Base-by-base conservation (phyloP, 2,797 vertebrate species). In the Microhierax caerulescens region DNA sequence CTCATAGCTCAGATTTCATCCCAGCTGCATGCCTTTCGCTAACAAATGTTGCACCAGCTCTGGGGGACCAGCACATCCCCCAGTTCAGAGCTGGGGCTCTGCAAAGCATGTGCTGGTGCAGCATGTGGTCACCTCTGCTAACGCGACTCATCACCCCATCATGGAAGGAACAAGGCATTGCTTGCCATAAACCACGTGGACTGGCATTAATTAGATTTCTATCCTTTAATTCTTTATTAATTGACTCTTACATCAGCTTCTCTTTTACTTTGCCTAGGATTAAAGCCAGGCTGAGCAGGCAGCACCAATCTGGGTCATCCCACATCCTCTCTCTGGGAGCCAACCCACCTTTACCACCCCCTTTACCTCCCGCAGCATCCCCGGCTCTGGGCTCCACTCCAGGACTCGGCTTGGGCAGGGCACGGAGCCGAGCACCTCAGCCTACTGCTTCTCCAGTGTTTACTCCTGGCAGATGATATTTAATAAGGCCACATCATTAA, bases 161-260 rank as follows among this genome's bases (percentile, higher is more conserved):
- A 7, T 0, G 0, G 36, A 77, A 4, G 0, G 1, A 85, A 37
- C 67, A 61, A 79, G 80, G 8, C 10, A 3, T 25, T 90, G 85
- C 75, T 96, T 95, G 75, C 85, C 77, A 81, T 48, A 88, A 85
- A 75, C 53, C 77, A 22, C 2, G 0, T 41, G 74, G 25, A 39
- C 70, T 30, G 74, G 67, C 74, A 59, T 76, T 94, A 92, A 93
- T 89, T 91, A 79, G 61, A 91, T 85, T 94, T 90, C 86, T 94
- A 94, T 93, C 92, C 85, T 69, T 96, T 97, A 96, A 96, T 95
- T 96, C 96, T 94, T 87, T 67, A 92, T 94, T 96, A 95, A 95
- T 95, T 81, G 60, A 96, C 89, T 96, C 83, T 92, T 81, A 82
- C 63, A 67, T 79, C 80, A 87, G 86, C 75, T 89, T 85, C 67